phyloP scores from a whole-genome alignment of 1,140 invertebrate species.

The Aethina tumida region DNA sequence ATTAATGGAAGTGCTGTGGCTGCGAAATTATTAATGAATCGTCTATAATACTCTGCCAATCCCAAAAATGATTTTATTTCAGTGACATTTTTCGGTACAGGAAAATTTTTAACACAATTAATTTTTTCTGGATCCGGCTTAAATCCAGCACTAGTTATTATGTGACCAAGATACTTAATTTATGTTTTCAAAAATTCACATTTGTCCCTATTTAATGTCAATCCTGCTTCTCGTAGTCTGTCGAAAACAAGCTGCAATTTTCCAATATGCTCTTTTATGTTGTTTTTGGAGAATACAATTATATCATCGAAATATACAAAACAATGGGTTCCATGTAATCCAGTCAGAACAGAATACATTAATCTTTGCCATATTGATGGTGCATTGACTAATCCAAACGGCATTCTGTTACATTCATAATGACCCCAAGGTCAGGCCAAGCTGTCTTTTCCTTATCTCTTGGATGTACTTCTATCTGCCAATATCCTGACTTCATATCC shows the following conservation, averaged over 20 bases:
- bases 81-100: conserved; percentile 19
- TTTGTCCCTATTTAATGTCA: conserved; percentile 38
- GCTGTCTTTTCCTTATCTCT: conserved; percentile 36
- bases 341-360: conserved; percentile 11
- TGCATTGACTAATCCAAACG: conserved; percentile 31
- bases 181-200: conserved; percentile 36
- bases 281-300: conserved; percentile 12
- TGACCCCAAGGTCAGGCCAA: conserved; percentile 31
- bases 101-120: conserved; percentile 19
- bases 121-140: conserved; percentile 21
- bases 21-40: no score
- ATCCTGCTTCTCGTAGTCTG: conserved; percentile 27
- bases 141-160: conserved; percentile 6
- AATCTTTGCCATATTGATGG: conserved; percentile 4
- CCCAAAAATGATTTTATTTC: conserved; percentile 26
- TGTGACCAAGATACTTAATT: conserved; percentile 36
- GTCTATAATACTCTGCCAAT: no score
- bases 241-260: conserved; percentile 19
- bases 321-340: conserved; percentile 9
- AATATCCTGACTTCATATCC: conserved; percentile 37
- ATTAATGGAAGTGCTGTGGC: no score
- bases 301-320: conserved; percentile 22
- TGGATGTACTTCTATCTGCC: conserved; percentile 35
- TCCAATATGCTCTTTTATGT: conserved; percentile 24
- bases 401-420: conserved; percentile 36